Conservation (phyloP, 2,113 vertebrate species). For the Perccottus glenii region DNA sequence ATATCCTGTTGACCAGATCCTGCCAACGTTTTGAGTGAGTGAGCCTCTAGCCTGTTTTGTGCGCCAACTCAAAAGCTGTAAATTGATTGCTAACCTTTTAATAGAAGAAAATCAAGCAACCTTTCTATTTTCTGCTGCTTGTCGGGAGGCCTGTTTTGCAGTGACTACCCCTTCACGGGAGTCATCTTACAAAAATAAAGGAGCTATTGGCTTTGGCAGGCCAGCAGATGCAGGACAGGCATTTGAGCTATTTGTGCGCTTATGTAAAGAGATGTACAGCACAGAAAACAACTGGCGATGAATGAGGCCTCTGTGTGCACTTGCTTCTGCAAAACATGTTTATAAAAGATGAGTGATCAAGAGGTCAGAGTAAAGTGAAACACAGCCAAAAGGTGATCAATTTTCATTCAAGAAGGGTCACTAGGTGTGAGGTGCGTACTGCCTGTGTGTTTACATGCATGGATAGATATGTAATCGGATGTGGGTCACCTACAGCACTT, state of each 20-base stretch:
- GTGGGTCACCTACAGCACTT: neutral
- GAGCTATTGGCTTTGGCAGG: slow-evolving; percentile 16
- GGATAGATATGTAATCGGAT: slow-evolving; percentile 12
- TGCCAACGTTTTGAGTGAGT: slow-evolving; percentile 17
- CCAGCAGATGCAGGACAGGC: slow-evolving; percentile 26
- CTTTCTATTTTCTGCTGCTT: slow-evolving; percentile 28
- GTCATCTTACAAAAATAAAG: slow-evolving; percentile 61
- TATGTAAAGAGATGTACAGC: slow-evolving; percentile 43
- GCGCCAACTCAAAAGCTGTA: neutral
- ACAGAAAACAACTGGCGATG: slow-evolving; percentile 49
- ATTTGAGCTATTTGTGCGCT: slow-evolving; percentile 42
- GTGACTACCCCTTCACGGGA: slow-evolving; percentile 49
- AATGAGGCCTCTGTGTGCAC: slow-evolving; percentile 64
- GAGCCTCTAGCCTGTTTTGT: neutral
- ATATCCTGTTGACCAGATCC: slow-evolving; percentile 71
- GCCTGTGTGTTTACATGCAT: slow-evolving; percentile 2
- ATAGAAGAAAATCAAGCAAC: slow-evolving; percentile 18
- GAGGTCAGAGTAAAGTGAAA: slow-evolving; percentile 17
- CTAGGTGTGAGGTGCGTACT: neutral
- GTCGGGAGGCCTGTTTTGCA: slow-evolving; percentile 39
- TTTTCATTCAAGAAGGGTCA: slow-evolving; percentile 11
- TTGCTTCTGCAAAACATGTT: slow-evolving; percentile 70
- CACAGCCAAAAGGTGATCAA: slow-evolving; percentile 1
- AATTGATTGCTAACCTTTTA: slow-evolving; percentile 22
- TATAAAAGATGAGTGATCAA: slow-evolving; percentile 28